These are phyloP conservation scores for Gobionotothen gibberifrons DNA, from an alignment of 2,797 vertebrate species.

Conservation along the genomic window DNA sequence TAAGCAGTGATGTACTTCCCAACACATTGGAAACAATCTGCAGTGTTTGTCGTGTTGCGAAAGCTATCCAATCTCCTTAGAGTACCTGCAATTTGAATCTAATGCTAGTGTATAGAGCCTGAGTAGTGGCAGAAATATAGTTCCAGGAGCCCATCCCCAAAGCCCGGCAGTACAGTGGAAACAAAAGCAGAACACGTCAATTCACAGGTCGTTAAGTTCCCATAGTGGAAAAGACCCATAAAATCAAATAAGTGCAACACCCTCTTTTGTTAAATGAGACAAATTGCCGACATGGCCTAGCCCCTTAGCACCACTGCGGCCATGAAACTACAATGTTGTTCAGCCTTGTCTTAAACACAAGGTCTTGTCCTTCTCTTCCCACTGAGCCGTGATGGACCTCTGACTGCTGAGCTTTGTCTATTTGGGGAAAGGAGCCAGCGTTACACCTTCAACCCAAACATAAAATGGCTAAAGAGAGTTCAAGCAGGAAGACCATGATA, in stretches of 20 bases:
- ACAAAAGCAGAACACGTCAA: not conserved
- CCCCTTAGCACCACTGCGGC: slow-evolving; percentile 2
- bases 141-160: slow-evolving; percentile 6
- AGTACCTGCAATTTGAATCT: not conserved
- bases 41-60: not conserved
- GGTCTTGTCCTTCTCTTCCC: slow-evolving; percentile 8
- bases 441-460: slow-evolving; percentile 46
- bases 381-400: slow-evolving; percentile 33
- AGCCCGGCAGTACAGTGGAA: not conserved
- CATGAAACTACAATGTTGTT: slow-evolving; percentile 23
- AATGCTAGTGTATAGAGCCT: not conserved
- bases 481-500: slow-evolving; percentile 34
- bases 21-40: not conserved
- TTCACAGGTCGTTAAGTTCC: not conserved
- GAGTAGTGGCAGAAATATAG: not conserved
- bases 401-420: slow-evolving; percentile 29
- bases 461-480: slow-evolving; percentile 42
- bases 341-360: slow-evolving; percentile 21
- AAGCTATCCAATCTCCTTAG: not conserved
- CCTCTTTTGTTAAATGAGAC: slow-evolving; percentile 28
- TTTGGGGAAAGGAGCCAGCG: slow-evolving; percentile 24
- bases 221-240: not conserved
- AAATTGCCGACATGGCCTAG: slow-evolving; percentile 2
- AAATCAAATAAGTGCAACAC: slow-evolving; percentile 8
- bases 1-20: not conserved